A percentile compares a stretch with the other conserved stretches of the same genome.
Conservation (phyloP, 2,113 vertebrate species). For the Uropsilus gracilis region DNA sequence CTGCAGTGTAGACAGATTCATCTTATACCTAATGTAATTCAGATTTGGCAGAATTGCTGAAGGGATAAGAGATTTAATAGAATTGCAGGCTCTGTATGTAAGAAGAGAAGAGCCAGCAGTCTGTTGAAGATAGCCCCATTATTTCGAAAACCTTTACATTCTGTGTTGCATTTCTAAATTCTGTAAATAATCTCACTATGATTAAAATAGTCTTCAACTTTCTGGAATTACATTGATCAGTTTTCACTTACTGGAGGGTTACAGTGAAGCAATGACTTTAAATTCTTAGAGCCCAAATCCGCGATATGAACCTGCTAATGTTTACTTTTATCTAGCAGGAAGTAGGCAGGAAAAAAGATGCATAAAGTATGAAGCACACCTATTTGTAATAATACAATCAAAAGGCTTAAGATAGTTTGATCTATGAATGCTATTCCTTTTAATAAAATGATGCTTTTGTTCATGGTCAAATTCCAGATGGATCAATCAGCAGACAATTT, state of each 20-base stretch:
- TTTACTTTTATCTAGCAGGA: not conserved
- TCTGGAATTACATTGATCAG: not conserved
- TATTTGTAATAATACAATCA: not conserved
- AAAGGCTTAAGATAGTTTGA: not conserved
- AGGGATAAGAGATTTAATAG: not conserved
- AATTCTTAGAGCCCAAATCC: not conserved
- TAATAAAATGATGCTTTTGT: constrained; percentile 14
- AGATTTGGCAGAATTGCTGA: not conserved
- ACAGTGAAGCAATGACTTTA: not conserved
- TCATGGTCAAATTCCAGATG: constrained; percentile 13
- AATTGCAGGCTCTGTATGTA: not conserved
- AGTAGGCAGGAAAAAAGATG: not conserved
- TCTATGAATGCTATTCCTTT: not conserved
- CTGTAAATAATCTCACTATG: not conserved
- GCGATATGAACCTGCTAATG: not conserved
- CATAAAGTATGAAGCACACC: not conserved
- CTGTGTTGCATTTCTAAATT: not conserved
- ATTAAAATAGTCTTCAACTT: not conserved
- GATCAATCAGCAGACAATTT: not conserved
- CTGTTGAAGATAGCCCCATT: not conserved
- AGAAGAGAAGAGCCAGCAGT: not conserved
- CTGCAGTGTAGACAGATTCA: not conserved
- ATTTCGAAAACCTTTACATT: not conserved
- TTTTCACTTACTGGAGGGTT: not conserved
- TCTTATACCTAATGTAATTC: not conserved